phyloP scores from a whole-genome alignment of 2,888 invertebrate genomes.

The Volucella inanis region DNA sequence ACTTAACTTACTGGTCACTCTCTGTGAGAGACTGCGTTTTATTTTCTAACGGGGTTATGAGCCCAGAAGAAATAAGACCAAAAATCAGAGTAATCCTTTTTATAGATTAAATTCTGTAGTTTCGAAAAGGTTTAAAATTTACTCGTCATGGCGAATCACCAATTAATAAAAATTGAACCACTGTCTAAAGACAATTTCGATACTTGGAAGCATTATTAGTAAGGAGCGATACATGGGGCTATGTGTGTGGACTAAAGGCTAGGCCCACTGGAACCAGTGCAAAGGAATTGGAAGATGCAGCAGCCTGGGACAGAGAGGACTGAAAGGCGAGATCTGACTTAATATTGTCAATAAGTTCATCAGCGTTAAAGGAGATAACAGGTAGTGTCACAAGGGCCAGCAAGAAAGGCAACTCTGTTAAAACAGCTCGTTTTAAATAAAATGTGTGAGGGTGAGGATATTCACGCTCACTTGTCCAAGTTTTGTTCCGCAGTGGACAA shows the following conservation, averaged over 20 bases:
- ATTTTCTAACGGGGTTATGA: no score
- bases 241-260: conserved; percentile 9
- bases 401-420: neutral
- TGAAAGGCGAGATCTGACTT: conserved; percentile 28
- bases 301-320: no score
- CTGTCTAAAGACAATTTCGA: conserved; percentile 8
- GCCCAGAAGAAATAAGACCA: no score
- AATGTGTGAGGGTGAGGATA: conserved; percentile 25
- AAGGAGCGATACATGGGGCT: conserved; percentile 6
- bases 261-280: no score
- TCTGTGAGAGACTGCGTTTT: no score
- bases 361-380: conserved; percentile 29
- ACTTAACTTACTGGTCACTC: no score
- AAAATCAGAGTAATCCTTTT: no score
- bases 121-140: no score
- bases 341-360: conserved; percentile 34
- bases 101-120: no score
- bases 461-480: conserved; percentile 14
- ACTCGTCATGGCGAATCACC: conserved; percentile 14
- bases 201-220: conserved; percentile 15
- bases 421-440: conserved; percentile 36
- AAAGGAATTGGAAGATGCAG: no score
- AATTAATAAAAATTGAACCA: conserved; percentile 20
- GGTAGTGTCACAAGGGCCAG: conserved; percentile 19
- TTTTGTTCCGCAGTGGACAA: conserved; percentile 32